These are phyloP conservation scores for Argynnis bischoffii DNA, from an alignment of 2,888 invertebrate genomes.

Conservation along the genomic window DNA sequence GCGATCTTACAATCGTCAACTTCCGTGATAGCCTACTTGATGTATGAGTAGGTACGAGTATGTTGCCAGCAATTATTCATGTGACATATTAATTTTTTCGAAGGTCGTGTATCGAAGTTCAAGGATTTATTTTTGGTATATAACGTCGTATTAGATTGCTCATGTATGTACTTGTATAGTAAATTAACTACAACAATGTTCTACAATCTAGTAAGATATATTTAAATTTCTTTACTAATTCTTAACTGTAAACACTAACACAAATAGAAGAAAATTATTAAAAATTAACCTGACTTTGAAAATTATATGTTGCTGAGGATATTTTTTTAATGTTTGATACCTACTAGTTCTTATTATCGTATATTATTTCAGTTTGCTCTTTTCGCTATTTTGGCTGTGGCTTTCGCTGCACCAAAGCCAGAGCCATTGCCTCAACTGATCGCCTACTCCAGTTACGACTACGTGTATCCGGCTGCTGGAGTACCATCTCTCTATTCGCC, in stretches of 20 bases:
- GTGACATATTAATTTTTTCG: conserved; percentile 9
- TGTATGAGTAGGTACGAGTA: background rate
- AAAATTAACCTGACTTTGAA: background rate
- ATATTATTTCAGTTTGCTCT: conserved; percentile 66
- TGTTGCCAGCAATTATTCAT: conserved; percentile 1
- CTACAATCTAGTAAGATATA: conserved; percentile 46
- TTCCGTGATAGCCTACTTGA: background rate
- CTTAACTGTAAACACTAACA: too few relatives aligned
- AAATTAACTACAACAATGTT: conserved; percentile 42
- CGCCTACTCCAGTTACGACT: conserved; percentile 58
- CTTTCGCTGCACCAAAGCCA: conserved; percentile 71
- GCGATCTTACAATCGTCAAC: conserved; percentile 2
- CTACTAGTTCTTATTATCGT: background rate
- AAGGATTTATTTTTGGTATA: conserved; percentile 47
- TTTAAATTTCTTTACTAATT: background rate
- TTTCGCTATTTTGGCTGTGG: conserved; percentile 76
- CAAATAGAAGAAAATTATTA: too few relatives aligned
- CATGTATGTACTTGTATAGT: conserved; percentile 25
- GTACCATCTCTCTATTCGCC: conserved; percentile 53
- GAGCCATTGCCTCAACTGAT: conserved; percentile 55
- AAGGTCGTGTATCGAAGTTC: conserved; percentile 45
- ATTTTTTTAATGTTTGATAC: too few relatives aligned
- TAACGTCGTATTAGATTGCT: conserved; percentile 23
- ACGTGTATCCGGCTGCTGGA: conserved; percentile 54
- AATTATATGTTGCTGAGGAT: background rate